phyloP scores from a whole-genome alignment of 64 coral and sea anemone species.

The Actinia equina region DNA sequence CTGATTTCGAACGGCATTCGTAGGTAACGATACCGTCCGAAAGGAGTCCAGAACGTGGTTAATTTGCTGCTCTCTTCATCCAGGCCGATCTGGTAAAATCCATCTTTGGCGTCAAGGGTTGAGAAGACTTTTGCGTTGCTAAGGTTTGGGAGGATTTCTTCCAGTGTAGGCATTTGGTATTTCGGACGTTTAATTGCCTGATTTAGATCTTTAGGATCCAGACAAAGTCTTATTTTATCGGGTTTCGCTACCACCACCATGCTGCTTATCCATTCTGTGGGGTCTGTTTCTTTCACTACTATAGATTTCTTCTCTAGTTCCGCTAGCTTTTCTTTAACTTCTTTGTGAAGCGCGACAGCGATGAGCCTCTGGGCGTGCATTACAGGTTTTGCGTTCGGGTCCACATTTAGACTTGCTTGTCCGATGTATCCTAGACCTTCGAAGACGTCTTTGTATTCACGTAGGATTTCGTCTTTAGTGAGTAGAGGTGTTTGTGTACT shows the following conservation, averaged over 20 bases:
- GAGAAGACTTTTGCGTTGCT: conserved; percentile 46
- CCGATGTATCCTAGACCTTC: conserved; percentile 47
- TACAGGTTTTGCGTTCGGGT: conserved; percentile 31
- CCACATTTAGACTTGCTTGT: conserved; percentile 12
- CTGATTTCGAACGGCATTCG: conserved; percentile 55
- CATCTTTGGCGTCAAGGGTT: conserved; percentile 51
- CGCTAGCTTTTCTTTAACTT: conserved; percentile 20
- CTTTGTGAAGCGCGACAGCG: conserved; percentile 24
- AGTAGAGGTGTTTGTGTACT: not conserved
- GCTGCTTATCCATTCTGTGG: too few relatives aligned
- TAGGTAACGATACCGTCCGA: conserved; percentile 44
- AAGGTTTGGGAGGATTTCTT: conserved; percentile 39
- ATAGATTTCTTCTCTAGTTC: conserved; percentile 30
- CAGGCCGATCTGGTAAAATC: conserved; percentile 40
- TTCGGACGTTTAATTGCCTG: conserved; percentile 35
- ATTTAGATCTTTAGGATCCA: not conserved
- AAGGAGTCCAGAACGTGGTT: conserved; percentile 38
- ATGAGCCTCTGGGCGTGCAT: conserved; percentile 20
- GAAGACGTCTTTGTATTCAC: conserved; percentile 44
- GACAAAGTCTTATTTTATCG: too few relatives aligned
- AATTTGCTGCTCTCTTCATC: conserved; percentile 43
- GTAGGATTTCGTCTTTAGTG: conserved; percentile 9
- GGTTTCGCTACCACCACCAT: too few relatives aligned
- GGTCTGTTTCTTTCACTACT: not conserved
- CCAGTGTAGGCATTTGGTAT: conserved; percentile 40